These are phyloP conservation scores for Drosophila orosa DNA, from an alignment of 1,140 invertebrate species.

Conservation along the genomic window DNA sequence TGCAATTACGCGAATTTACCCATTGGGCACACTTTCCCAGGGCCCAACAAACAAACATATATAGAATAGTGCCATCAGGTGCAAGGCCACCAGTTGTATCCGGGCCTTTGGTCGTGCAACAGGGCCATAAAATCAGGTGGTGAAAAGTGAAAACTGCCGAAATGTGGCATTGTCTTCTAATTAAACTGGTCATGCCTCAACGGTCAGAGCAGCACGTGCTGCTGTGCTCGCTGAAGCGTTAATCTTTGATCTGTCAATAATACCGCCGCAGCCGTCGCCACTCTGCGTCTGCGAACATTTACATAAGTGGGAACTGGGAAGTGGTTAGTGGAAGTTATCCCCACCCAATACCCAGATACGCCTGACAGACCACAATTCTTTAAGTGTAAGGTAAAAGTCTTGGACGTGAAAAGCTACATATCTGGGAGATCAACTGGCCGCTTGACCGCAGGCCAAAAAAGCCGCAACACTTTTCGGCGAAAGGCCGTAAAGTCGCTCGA, in stretches of 20 bases:
- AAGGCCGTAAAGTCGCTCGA: conserved; percentile 74
- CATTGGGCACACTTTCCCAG: conserved; percentile 72
- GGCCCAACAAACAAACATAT: conserved; percentile 30
- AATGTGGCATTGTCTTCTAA: conserved; percentile 24
- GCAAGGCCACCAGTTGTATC: conserved; percentile 54
- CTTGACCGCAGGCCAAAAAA: conserved; percentile 47
- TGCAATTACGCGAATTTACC: conserved; percentile 57
- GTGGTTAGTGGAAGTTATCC: conserved; percentile 27
- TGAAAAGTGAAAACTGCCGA: conserved; percentile 60
- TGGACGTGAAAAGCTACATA: conserved; percentile 41
- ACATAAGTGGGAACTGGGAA: conserved; percentile 37
- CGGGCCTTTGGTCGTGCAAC: conserved; percentile 43
- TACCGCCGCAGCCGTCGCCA: not conserved
- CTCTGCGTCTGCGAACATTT: conserved; percentile 18
- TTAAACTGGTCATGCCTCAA: conserved; percentile 46
- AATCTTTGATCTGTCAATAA: conserved; percentile 25
- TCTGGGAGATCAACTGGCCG: conserved; percentile 30
- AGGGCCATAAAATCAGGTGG: conserved; percentile 10
- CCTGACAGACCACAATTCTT: conserved; percentile 29
- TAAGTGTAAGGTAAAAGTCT: conserved; percentile 44
- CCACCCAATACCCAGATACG: conserved; percentile 31
- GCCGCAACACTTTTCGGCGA: conserved; percentile 67
- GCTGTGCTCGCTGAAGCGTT: conserved; percentile 21
- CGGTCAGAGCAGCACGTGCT: conserved; percentile 28
- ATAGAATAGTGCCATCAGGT: conserved; percentile 66